Base-by-base conservation (phyloP, 2,888 invertebrate species). In the Chloroclysta siterata region DNA sequence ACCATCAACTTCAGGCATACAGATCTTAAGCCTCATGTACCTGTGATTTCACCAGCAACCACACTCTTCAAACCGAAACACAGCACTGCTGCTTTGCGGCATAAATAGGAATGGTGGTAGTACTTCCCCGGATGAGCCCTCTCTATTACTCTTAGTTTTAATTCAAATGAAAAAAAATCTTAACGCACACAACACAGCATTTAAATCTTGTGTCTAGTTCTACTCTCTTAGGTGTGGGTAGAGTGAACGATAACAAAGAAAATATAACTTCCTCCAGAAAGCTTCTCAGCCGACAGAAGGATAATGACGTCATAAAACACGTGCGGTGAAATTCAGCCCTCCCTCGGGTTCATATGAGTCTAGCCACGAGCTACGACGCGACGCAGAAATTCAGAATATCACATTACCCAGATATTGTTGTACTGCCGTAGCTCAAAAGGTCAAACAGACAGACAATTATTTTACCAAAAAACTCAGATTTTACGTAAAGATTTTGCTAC, bases 231-330 rank as follows among this genome's bases (percentile, higher is more conserved):
- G 55, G 51, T 53, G 58, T 63, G 33, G 47, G 42, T 48, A 8
- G 33, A 33, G 7, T 39, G 56, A 29, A 60, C n/a, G 44, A 55
- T 61, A 61, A 58, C 57, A 58, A 63, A 63, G 60, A 61, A 63
- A 67, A 66, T 57, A 55, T 53, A 62, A 59, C 52, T 60, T 56
- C 46, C 46, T 48, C 46, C 50, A 41, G 39, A 41, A 61, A 59
- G 59, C 59, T 65, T 59, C 56, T 22, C 22, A 22, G 2, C 22
- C 22, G 22, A 22, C 22, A 3, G 22, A 22, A 48, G 50, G 53
- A 54, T 65, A 63, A 67, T 72, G 63, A 67, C 60, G 58, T 70
- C 68, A 70, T 70, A 64, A 70, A 67, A 65, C 58, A 66, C 59
- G 59, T 60, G 63, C 50, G 44, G 59, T 42, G 58, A 53, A 63